Evolutionary conservation across 2,888 invertebrate genomes (phyloP), one percentile per base, ranked within the genome.

Genomic region (Athalia cordata): DNA sequence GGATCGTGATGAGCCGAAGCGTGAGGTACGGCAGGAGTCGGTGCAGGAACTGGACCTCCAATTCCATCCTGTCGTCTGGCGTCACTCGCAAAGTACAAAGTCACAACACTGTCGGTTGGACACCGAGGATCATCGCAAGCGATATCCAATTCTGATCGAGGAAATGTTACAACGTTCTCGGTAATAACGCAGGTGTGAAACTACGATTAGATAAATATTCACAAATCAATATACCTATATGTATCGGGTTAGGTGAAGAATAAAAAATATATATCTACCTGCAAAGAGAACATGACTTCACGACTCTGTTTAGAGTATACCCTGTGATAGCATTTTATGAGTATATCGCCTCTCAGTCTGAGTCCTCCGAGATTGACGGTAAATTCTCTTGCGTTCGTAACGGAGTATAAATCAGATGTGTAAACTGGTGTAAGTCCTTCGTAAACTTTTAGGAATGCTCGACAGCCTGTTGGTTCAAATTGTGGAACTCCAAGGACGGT

Each of bases 151-250:
- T 98, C 97, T 86, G 95, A 95, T 87, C 96, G 94, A 80, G 95
- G 95, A 92, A 97, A 97, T 85, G 95, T 94, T 77, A 98, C 93
- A 80, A 95, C 95, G 91, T 96, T 94, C 89, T 96, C 95, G 67
- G 96, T 93, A 82, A 98, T 95, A 77, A 97, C 97, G 91, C 98
- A 98, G 4, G 98, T 98, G 92, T 98, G 98, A 92, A 98, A 97
- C 93, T 98, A 96, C 8, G 79, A 75, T 79, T n/a, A 75, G 29
- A 74, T 61, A 70, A 49, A 61, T 29, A 72, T 9, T 74, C 55
- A 3, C 55, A 4, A 55, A 55, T 55, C 55, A 55, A n/a, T 55
- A 11, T 55, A 29, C 29, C 29, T 62, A 13, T 13, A 13, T 11
- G 29, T 11, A 9, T 9, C 8, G 7, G 7, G 11, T 13, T n/a